phyloP scores from a whole-genome alignment of 2,113 vertebrate species.

The Oostethus manadensis region DNA sequence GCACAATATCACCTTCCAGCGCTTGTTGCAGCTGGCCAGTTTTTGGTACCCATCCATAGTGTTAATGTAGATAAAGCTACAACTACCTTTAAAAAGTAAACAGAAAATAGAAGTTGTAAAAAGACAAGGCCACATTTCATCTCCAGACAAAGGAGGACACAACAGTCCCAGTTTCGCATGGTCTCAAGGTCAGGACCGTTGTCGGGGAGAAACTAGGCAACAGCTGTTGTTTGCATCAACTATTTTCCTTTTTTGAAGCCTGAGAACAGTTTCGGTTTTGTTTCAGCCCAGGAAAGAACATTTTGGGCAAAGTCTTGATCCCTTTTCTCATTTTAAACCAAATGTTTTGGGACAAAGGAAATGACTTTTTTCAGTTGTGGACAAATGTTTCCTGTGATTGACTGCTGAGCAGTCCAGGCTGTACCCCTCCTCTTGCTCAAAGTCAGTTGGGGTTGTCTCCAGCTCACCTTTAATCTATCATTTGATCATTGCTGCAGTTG shows the following conservation, averaged over 20 bases:
- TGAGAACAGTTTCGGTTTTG: not conserved
- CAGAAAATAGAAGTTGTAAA: not conserved
- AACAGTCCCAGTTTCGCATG: not conserved
- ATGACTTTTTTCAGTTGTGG: too few relatives aligned
- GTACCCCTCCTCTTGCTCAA: too few relatives aligned
- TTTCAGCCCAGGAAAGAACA: not conserved
- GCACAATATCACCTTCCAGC: too few relatives aligned
- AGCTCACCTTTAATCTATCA: too few relatives aligned
- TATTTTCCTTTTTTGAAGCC: slow-evolving; percentile 1
- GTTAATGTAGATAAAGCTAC: not conserved
- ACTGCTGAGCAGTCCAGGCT: too few relatives aligned
- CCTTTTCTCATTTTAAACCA: too few relatives aligned
- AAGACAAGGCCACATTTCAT: not conserved
- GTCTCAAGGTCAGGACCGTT: not conserved
- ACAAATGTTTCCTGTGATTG: too few relatives aligned
- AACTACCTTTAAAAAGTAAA: not conserved
- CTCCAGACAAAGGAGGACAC: not conserved
- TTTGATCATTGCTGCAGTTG: too few relatives aligned
- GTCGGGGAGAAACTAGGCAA: not conserved
- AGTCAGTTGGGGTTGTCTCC: too few relatives aligned
- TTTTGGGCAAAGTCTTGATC: not conserved
- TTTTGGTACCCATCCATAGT: too few relatives aligned
- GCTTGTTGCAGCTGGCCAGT: too few relatives aligned
- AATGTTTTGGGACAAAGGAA: too few relatives aligned
- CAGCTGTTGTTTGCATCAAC: slow-evolving; percentile 1